These are phyloP conservation scores for Phengaris alcon DNA, from an alignment of 2,888 invertebrate species.

Conservation along the genomic window DNA sequence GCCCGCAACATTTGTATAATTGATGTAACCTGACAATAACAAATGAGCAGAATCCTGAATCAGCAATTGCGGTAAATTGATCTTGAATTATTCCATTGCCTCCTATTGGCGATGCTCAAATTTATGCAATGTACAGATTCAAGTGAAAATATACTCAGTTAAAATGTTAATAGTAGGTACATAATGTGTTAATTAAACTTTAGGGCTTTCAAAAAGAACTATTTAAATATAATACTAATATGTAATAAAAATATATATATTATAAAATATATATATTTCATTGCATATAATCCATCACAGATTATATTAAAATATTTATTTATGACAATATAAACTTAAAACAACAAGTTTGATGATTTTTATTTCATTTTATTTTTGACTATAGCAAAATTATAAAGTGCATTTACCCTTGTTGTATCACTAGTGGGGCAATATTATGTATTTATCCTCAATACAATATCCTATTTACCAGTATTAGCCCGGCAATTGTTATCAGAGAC, in stretches of 20 bases:
- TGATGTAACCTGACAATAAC: constrained; percentile 42
- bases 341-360: too few species aligned
- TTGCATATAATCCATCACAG: too few species aligned
- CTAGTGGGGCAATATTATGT: neutral
- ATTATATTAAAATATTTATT: too few species aligned
- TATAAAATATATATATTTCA: too few species aligned
- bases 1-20: constrained; percentile 37
- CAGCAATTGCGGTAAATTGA: constrained; percentile 62
- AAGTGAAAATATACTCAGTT: neutral
- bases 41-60: constrained; percentile 55
- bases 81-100: constrained; percentile 56
- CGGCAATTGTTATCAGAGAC: neutral
- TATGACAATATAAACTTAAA: too few species aligned
- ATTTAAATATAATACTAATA: too few species aligned
- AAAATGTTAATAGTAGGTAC: too few species aligned
- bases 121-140: constrained; percentile 17
- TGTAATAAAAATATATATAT: too few species aligned
- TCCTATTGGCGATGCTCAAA: constrained; percentile 58
- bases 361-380: too few species aligned
- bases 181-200: too few species aligned
- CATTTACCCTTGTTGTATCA: neutral
- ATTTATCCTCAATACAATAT: neutral
- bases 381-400: too few species aligned
- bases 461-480: neutral
- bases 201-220: too few species aligned